phyloP scores from a whole-genome alignment of 1,140 invertebrate species.

The Meloidogyne floridensis region DNA sequence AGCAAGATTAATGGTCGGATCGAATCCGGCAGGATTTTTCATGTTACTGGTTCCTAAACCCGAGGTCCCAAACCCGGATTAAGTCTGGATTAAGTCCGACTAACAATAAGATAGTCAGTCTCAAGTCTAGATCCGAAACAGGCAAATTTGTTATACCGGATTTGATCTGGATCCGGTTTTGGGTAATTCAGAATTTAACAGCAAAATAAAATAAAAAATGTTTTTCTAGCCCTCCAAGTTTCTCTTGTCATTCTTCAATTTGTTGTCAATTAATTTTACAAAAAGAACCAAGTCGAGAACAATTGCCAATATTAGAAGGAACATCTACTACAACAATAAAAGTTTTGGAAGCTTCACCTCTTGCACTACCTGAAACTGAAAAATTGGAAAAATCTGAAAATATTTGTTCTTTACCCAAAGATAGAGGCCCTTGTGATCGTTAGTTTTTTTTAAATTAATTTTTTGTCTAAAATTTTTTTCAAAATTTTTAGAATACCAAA shows the following conservation, averaged over 20 bases:
- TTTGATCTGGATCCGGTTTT: no score
- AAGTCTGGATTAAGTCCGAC: no score
- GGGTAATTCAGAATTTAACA: no score
- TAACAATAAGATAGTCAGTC: no score
- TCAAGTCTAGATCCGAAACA: no score
- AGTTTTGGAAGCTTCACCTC: not conserved
- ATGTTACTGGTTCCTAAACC: no score
- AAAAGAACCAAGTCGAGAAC: conserved; percentile 19
- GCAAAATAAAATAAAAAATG: no score
- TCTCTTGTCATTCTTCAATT: conserved; percentile 54
- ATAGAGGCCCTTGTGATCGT: conserved; percentile 62
- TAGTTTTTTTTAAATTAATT: not conserved
- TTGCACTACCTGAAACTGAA: not conserved
- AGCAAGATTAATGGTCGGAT: no score
- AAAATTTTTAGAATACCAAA: conserved; percentile 48
- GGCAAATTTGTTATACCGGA: no score
- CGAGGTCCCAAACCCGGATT: no score
- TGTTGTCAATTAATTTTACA: conserved; percentile 59
- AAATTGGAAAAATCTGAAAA: not conserved
- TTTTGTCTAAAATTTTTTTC: not conserved
- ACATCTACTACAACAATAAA: not conserved
- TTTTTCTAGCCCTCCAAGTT: conserved; percentile 50
- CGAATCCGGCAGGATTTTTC: no score
- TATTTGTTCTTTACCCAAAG: conserved; percentile 58
- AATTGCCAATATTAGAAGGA: not conserved